Base-by-base conservation (phyloP, 2,797 vertebrate species). In the Liparis tanakae region DNA sequence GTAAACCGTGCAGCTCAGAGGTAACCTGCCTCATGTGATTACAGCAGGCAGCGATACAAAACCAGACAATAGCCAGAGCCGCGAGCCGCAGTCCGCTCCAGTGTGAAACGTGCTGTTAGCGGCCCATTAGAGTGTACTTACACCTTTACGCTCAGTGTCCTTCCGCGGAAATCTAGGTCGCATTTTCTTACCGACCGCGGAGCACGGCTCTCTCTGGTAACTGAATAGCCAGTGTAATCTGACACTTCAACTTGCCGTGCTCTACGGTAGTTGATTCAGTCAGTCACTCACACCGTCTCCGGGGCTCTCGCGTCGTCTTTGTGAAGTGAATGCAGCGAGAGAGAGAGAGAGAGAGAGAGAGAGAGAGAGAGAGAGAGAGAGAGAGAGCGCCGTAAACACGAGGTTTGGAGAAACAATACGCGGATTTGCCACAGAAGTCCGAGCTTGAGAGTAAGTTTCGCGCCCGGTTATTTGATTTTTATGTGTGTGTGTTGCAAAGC, bases 231-330 rank as follows among this genome's bases (percentile, higher is more conserved):
- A 95, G 94, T 98, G 98, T 98, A 99, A 99, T 98, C 94, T 97
- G 98, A 99, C 98, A 98, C 98, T 98, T 96, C 97, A 98, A 98
- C 96, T 98, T 98, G 97, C 97, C 95, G 94, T 94, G 96, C 97
- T 96, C 95, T 93, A 95, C 96, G 96, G 95, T 96, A 97, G 96
- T 98, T 97, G 97, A 97, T 97, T 96, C 97, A 97, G 96, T 97
- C 97, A 97, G 94, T 97, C 97, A 96, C 95, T 96, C 96, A 94
- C 96, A 93, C 78, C 82, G 96, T 95, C 96, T 94, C 94, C 92
- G 95, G 95, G 93, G 96, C 93, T 96, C 95, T 93, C 95, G 91
- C 95, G 74, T 87, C 89, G 95, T 94, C 95, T 95, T 96, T 96
- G 96, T 94, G 95, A 94, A 95, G 93, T 93, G 93, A 78, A 93